These are phyloP conservation scores for Notothenia rossii DNA, from an alignment of 2,113 vertebrate genomes.

Conservation along the genomic window DNA sequence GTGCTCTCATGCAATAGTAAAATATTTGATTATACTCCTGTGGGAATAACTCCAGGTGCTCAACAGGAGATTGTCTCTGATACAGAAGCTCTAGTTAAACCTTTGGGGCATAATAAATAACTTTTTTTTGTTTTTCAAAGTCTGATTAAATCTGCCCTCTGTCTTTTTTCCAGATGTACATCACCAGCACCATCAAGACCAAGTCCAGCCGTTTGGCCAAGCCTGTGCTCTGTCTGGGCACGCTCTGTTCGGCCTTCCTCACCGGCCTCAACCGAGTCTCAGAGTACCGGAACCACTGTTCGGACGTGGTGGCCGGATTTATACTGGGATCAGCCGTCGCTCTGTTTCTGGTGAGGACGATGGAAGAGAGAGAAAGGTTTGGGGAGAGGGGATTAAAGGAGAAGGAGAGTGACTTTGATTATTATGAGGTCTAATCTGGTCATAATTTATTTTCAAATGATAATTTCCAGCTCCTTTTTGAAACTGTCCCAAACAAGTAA, in stretches of 20 bases:
- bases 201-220: slow-evolving; percentile 98
- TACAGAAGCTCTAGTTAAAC: background rate
- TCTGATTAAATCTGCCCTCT: background rate
- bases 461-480: slow-evolving; percentile 30
- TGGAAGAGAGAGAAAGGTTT: background rate
- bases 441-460: slow-evolving; percentile 38
- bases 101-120: background rate
- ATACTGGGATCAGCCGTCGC: slow-evolving; percentile 93
- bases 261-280: slow-evolving; percentile 96
- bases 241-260: slow-evolving; percentile 95
- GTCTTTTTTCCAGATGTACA: slow-evolving; percentile 92
- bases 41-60: background rate
- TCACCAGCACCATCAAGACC: slow-evolving; percentile 98
- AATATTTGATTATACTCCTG: slow-evolving; percentile 20
- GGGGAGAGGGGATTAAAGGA: background rate
- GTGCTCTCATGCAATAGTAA: slow-evolving; percentile 17
- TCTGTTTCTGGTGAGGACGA: slow-evolving; percentile 91
- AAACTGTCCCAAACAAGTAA: slow-evolving; percentile 38
- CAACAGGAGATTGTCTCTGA: background rate
- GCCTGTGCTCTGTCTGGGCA: slow-evolving; percentile 94
- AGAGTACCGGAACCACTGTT: slow-evolving; percentile 98
- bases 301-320: slow-evolving; percentile 95
- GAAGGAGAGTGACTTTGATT: background rate
- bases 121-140: background rate
- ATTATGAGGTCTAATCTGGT: slow-evolving; percentile 31